Evolutionary conservation across 2,888 invertebrate genomes (phyloP).

Genomic region (Caenorhabditis sulstoni): DNA sequence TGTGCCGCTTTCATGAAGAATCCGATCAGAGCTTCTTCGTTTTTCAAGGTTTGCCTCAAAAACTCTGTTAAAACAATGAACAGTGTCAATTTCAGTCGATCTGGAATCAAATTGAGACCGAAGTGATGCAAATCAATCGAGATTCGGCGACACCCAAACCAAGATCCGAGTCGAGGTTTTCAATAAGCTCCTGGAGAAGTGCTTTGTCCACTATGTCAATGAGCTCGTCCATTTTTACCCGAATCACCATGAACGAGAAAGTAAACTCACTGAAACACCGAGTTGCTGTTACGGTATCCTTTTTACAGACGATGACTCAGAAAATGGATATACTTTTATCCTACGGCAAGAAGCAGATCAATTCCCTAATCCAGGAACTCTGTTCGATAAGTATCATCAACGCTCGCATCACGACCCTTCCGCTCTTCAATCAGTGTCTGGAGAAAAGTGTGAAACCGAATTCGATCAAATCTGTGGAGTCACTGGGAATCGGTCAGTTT

Average conservation of each 20-base stretch:
- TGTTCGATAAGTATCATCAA: conserved; percentile 53
- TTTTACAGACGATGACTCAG: conserved; percentile 41
- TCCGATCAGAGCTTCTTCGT: conserved; percentile 49
- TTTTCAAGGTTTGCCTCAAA: conserved; percentile 30
- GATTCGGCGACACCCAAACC: conserved; percentile 29
- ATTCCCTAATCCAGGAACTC: conserved; percentile 56
- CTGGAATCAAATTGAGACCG: conserved; percentile 55
- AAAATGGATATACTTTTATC: conserved; percentile 55
- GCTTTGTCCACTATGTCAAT: conserved; percentile 51
- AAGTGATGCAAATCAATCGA: conserved; percentile 40
- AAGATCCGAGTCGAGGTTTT: conserved; percentile 54
- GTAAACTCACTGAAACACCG: too few species aligned
- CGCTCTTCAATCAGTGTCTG: conserved; percentile 51
- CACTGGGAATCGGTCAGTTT: conserved; percentile 38
- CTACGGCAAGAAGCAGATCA: conserved; percentile 50
- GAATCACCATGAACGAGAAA: conserved; percentile 48
- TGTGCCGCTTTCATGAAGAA: conserved; percentile 51
- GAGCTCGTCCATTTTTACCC: conserved; percentile 38
- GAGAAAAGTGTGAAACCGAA: conserved; percentile 49
- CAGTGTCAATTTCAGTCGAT: conserved; percentile 24
- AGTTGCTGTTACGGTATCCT: too few species aligned
- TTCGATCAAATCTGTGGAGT: conserved; percentile 15
- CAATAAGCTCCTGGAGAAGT: conserved; percentile 50
- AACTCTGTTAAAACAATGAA: not conserved
- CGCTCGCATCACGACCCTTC: conserved; percentile 27